phyloP scores from a whole-genome alignment of 2,113 vertebrate species.

The crab-eating macaque (Macaca fascicularis) region T2T-MFA8v1.1 NC_088376.1:159893501-159894000 shows the following conservation, averaged over 20 bases:
- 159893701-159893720: neutral
- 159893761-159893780: neutral
- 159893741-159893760: neutral
- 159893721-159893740: neutral
- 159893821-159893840: neutral
- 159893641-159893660: neutral
- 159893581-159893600: neutral
- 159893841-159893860: neutral
- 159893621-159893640: neutral
- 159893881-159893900: constrained; percentile 38
- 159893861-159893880: neutral
- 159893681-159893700: neutral
- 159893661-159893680: neutral
- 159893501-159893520: neutral
- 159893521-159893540: neutral
- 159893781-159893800: neutral
- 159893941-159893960: neutral
- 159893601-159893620: neutral
- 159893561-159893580: neutral
- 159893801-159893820: constrained; percentile 20
- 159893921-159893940: constrained; percentile 20
- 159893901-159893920: constrained; percentile 47
- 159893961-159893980: neutral
- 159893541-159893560: neutral
- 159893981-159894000: neutral